These are phyloP conservation scores for Phymatocera aterrima DNA, from an alignment of 2,888 invertebrate genomes.

Conservation along the genomic window DNA sequence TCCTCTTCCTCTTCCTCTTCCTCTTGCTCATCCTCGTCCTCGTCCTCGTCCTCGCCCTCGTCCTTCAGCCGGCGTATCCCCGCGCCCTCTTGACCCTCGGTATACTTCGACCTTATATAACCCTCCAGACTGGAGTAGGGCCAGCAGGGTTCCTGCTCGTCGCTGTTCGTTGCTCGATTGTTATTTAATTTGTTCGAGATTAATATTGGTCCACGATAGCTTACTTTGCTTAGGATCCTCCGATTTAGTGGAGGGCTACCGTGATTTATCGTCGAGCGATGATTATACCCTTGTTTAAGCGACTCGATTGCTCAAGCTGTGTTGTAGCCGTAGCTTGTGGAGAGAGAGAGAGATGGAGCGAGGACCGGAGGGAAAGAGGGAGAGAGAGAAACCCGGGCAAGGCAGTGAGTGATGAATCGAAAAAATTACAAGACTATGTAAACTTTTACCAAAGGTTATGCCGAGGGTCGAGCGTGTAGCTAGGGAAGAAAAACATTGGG, in stretches of 20 bases:
- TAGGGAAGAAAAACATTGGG: too few relatives aligned
- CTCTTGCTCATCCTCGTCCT: constrained; percentile 19
- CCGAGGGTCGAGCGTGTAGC: background rate
- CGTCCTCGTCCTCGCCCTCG: constrained; percentile 2
- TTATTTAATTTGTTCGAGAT: constrained; percentile 43
- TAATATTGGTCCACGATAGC: constrained; percentile 37
- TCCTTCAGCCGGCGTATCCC: constrained; percentile 6
- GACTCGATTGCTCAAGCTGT: constrained; percentile 15
- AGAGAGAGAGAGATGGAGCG: too few relatives aligned
- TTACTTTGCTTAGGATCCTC: constrained; percentile 43
- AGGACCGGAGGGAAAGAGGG: too few relatives aligned
- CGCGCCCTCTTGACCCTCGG: constrained; percentile 33
- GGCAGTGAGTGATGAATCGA: background rate
- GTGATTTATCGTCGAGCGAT: constrained; percentile 35
- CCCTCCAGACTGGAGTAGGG: background rate
- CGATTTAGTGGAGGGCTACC: constrained; percentile 14
- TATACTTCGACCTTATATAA: constrained; percentile 27
- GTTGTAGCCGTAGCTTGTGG: too few relatives aligned
- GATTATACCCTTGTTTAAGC: constrained; percentile 37
- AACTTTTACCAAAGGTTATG: background rate
- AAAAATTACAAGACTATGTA: constrained; percentile 4
- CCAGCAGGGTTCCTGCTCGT: constrained; percentile 29
- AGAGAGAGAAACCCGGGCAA: background rate
- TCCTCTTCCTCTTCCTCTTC: constrained; percentile 15
- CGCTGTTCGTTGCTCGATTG: constrained; percentile 24